Base-by-base conservation (phyloP, 2,113 vertebrate genomes). In the Apistogramma diplotaenia region DNA sequence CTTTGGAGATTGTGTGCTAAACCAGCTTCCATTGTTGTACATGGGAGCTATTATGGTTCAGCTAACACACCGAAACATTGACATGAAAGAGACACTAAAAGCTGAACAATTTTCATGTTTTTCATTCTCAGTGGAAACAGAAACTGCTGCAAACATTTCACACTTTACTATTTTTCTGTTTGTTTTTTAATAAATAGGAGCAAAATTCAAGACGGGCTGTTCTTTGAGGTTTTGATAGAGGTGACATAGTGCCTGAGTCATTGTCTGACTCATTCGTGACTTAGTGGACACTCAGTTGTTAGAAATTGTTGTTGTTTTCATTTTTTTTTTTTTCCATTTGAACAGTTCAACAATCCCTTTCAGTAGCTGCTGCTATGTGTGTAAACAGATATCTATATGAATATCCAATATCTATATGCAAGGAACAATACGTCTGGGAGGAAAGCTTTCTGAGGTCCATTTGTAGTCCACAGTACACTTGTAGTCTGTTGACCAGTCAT, bases 21-120 rank as follows among this genome's bases (percentile, higher is more conserved):
- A 78, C 82, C 76, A 49, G 31, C 12, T 40, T 71, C 58, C 80
- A 1, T 29, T 58, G 77, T 58, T 65, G 76, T 60, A 81, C 53
- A 75, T 40, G 27, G 29, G 27, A 15, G 46, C 40, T 70, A 8
- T 29, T 74, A 59, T 62, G 76, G 85, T 19, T 11, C 46, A 74
- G 59, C 15, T 35, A 65, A 54, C n/a, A 43, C n/a, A 84, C 56
- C 51, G 65, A 76, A 85, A 81, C 46, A 76, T 31, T 60, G 21
- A 65, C 10, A 83, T 62, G 73, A 58, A 81, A 81, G 77, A 60
- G 27, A 59, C 40, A 59, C 40, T 31, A n/a, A 76, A 73, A 29
- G 58, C 53, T 16, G n/a, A 57, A 77, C 35, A 60, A 49, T 37
- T 54, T 74, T 25, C 33, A 31, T 29, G 51, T 33, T 58, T 29